Base-by-base conservation (phyloP, 2,113 vertebrate genomes). In the Pomatorhinus ruficollis region DNA sequence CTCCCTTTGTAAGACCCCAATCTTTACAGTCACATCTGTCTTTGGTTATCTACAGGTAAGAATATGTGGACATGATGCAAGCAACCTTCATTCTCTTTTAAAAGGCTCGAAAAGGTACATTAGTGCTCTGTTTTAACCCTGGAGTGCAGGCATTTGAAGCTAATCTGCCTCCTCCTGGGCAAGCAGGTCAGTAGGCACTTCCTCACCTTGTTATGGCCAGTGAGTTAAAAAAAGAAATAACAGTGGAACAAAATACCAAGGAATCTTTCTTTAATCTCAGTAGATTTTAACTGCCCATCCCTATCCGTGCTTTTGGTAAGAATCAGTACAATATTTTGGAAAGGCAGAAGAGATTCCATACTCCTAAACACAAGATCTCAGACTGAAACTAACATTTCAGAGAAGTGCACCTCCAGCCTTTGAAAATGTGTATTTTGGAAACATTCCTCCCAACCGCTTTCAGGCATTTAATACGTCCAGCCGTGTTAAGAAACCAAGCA, bases 361-460 rank as follows among this genome's bases (percentile, higher is more conserved):
- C 54, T 79, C 66, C 11, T 54, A 61, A 84, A 69, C 40, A 63
- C 23, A 45, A 77, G 27, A 60, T 27, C 83, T 83, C 68, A 25
- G 39, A 87, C 1, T 39, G 59, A 87, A 95, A 96, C 40, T 64
- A 83, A 42, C 2, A 1, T 23, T 95, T 78, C 47, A 39, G 63
- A 78, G 76, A 87, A 64, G 40, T 80, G 76, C 68, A 87, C 74
- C 78, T 79, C 40, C 53, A 75, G 77, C 70, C 44, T 69, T 60
- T 90, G 66, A 79, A 97, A 69, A 56, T 66, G 91, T 74, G 79
- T 54, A 63, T 66, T 91, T 96, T 84, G 93, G 88, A 87, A 97
- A 89, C 42, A 76, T 57, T 80, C 70, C 86, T 89, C 78, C 84
- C 77, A 80, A 59, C 27, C 7, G 15, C 50, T 93, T 93, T 57